Conservation (phyloP, 2,113 vertebrate species). For the Theristicus caerulescens region DNA sequence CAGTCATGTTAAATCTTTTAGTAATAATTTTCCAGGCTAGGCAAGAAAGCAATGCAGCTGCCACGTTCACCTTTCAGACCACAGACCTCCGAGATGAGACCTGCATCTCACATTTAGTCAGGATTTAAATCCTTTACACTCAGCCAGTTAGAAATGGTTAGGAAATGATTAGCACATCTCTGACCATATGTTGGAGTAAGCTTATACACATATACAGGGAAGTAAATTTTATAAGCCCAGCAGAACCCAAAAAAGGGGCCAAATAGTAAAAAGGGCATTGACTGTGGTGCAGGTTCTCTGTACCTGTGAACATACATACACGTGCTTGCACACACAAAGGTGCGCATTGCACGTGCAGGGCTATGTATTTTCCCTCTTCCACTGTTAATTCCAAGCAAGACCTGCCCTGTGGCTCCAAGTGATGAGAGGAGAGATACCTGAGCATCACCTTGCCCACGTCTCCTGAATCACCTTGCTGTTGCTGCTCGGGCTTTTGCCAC, state of each 20-base stretch:
- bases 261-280: background rate
- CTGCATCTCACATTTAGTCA: background rate
- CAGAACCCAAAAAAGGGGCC: background rate
- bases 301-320: background rate
- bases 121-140: background rate
- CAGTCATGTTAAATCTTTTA: background rate
- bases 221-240: background rate
- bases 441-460: accelerated
- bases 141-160: background rate
- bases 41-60: background rate
- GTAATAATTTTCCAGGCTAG: background rate
- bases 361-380: background rate
- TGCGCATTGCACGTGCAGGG: no score
- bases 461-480: background rate
- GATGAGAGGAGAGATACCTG: background rate
- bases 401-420: background rate
- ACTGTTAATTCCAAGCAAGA: background rate
- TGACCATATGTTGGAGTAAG: background rate
- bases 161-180: background rate
- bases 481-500: background rate
- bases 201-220: background rate
- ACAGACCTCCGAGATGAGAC: background rate
- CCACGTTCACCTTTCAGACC: background rate
- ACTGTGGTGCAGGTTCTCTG: background rate
- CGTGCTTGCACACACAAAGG: background rate